phyloP scores from a whole-genome alignment of 2,888 invertebrate genomes.

The Iphiclides podalirius region DNA sequence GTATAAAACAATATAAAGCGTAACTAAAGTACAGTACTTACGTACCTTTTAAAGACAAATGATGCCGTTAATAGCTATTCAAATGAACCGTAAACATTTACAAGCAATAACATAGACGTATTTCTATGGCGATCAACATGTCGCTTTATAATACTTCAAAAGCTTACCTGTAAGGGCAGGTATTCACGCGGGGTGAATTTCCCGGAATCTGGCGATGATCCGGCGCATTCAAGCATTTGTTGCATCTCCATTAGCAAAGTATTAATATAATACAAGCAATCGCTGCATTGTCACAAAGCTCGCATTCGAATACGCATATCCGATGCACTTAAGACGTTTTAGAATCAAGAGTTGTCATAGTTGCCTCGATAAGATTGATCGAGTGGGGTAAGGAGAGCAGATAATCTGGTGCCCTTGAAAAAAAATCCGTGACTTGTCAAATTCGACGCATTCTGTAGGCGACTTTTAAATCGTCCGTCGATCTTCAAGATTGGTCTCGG shows the following conservation, averaged over 20 bases:
- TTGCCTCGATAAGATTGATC: conserved; percentile 77
- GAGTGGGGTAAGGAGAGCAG: conserved; percentile 76
- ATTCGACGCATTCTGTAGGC: conserved; percentile 72
- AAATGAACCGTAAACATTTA: not conserved
- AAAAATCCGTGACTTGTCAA: conserved; percentile 79
- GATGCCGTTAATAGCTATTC: not conserved
- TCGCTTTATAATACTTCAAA: conserved; percentile 28
- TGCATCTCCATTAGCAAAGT: conserved; percentile 45
- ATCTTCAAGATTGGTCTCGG: conserved; percentile 50
- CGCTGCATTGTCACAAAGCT: conserved; percentile 25
- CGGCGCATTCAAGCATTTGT: conserved; percentile 59
- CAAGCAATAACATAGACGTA: not conserved
- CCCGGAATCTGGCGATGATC: conserved; percentile 79
- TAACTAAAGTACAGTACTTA: too few relatives aligned
- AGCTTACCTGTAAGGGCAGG: conserved; percentile 73
- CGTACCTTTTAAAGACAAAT: not conserved
- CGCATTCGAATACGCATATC: conserved; percentile 22
- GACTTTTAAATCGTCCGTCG: conserved; percentile 48
- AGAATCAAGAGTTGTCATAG: conserved; percentile 43
- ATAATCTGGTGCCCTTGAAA: conserved; percentile 67
- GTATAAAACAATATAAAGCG: too few relatives aligned
- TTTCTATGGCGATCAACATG: not conserved
- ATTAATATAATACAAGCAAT: conserved; percentile 29
- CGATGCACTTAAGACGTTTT: conserved; percentile 35
- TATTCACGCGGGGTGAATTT: conserved; percentile 78